These are phyloP conservation scores for Halictus ligatus DNA, from an alignment of 2,888 invertebrate genomes.

Conservation along the genomic window DNA sequence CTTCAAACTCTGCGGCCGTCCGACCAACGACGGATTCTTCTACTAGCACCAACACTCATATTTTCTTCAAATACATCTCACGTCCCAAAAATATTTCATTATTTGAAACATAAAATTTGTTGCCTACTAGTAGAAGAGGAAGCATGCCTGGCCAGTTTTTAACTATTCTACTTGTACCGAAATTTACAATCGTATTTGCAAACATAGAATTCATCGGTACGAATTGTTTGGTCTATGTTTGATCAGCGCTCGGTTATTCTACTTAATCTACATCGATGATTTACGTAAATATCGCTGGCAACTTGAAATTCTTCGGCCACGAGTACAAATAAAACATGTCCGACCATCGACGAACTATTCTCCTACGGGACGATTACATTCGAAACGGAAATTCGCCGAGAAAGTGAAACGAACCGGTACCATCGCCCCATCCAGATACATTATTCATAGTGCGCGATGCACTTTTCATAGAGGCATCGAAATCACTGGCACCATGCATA, in stretches of 20 bases:
- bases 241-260: too few relatives aligned
- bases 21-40: too few relatives aligned
- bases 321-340: neutral
- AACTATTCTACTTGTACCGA: too few relatives aligned
- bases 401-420: conserved; percentile 13
- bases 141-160: neutral
- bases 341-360: neutral
- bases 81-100: too few relatives aligned
- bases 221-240: too few relatives aligned
- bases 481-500: conserved; percentile 21
- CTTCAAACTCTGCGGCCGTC: neutral
- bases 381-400: neutral
- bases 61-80: too few relatives aligned
- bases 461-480: conserved; percentile 17
- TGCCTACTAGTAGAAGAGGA: too few relatives aligned
- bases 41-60: too few relatives aligned
- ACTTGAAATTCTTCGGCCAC: neutral
- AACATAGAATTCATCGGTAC: too few relatives aligned
- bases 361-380: neutral
- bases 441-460: conserved; percentile 12
- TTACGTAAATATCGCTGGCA: neutral
- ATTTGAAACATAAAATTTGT: too few relatives aligned
- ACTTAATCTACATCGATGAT: too few relatives aligned
- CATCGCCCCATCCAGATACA: neutral
- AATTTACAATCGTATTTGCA: too few relatives aligned